phyloP scores from a whole-genome alignment of 2,888 invertebrate genomes.

The Melangyna quadrimaculata region DNA sequence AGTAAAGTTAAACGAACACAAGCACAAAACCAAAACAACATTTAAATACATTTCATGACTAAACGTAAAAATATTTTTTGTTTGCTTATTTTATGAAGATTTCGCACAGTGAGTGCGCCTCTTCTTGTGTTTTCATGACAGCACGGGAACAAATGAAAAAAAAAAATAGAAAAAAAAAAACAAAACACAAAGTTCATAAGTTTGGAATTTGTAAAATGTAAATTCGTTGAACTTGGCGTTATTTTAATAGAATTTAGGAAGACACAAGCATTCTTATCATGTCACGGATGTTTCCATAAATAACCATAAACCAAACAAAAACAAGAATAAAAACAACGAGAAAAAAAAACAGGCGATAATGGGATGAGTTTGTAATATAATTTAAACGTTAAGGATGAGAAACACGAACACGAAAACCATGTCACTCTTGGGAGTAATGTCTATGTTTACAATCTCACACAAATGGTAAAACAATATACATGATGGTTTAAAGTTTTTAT shows the following conservation, averaged over 20 bases:
- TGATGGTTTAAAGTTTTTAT: neutral
- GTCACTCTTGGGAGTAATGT: constrained; percentile 12
- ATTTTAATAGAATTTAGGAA: constrained; percentile 3
- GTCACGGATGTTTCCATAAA: constrained; percentile 18
- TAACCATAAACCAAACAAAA: neutral
- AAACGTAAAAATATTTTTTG: neutral
- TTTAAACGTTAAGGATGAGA: neutral
- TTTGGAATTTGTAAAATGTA: constrained; percentile 27
- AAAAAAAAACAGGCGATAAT: neutral
- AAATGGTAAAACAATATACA: constrained; percentile 15
- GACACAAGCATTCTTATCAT: neutral
- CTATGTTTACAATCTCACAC: constrained; percentile 19
- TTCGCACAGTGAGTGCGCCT: neutral
- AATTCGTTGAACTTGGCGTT: constrained; percentile 5
- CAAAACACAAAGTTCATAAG: constrained; percentile 17
- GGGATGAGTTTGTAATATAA: constrained; percentile 9
- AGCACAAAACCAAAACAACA: neutral
- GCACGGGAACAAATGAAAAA: neutral
- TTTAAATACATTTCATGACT: neutral
- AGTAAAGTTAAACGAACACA: neutral
- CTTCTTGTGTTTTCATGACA: neutral
- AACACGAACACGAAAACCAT: neutral
- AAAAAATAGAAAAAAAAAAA: neutral
- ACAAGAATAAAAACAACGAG: neutral
- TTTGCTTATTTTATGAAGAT: neutral